Percentiles rank a stretch among this genome's conserved stretches.
Conservation (phyloP, 2,113 vertebrate genomes). For the Phalacrocorax aristotelis region DNA sequence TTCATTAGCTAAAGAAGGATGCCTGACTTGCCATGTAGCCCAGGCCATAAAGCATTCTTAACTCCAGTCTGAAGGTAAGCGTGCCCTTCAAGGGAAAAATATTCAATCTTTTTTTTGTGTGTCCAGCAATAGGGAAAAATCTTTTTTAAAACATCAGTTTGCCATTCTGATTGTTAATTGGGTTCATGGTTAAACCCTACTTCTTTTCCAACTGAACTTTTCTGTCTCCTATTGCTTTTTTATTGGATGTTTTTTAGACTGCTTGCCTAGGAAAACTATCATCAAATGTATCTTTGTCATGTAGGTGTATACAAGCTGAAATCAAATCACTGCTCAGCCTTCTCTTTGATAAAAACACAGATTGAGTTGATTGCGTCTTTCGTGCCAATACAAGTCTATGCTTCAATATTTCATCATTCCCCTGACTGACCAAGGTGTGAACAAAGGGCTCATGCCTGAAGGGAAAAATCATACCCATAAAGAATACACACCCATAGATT, state of each 20-base stretch:
- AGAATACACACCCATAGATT: neutral
- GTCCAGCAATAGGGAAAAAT: neutral
- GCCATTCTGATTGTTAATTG: neutral
- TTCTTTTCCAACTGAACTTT: neutral
- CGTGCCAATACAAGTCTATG: neutral
- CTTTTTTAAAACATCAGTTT: neutral
- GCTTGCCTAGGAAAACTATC: neutral
- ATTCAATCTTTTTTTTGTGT: neutral
- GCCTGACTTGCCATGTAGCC: neutral
- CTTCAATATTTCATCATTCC: slow-evolving; percentile 29
- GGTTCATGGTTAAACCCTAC: neutral
- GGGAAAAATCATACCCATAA: neutral
- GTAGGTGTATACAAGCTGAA: neutral
- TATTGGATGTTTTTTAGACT: neutral
- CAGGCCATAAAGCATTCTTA: neutral
- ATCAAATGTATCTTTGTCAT: neutral
- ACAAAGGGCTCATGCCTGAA: neutral
- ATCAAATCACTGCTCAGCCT: neutral
- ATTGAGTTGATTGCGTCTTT: neutral
- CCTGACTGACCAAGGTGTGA: slow-evolving; percentile 23
- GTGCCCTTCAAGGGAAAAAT: neutral
- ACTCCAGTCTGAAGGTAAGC: neutral
- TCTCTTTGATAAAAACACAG: neutral
- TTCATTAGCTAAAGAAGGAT: neutral
- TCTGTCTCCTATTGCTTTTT: neutral